Evolutionary conservation across 2,888 invertebrate species (phyloP), one percentile per base, ranked within the genome.

Genomic region (Neuroscelio doddi): DNA sequence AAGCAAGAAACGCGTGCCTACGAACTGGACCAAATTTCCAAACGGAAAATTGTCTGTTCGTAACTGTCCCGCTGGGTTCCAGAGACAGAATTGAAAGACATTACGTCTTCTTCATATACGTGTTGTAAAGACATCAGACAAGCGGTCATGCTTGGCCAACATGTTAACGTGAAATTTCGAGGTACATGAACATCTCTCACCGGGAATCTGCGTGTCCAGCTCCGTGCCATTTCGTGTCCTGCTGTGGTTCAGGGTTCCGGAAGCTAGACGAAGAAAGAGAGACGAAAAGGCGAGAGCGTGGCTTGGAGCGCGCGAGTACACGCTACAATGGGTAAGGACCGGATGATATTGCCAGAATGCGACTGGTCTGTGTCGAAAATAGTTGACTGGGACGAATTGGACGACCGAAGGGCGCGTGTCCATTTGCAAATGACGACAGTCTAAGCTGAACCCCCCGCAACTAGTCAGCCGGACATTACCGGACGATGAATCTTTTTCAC

Each of bases 161-260:
- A 71, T 57, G 74, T 79, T 79, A 77, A 80, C 72, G 66, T 72
- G 76, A 74, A 79, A 81, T 81, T 81, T 80, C 73, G 73, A 75
- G 75, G 71, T 76, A 76, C 69, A 80, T 78, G 77, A 81, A 74
- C 77, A 73, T 61, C 73, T 75, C 78, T 58, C 76, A 51, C 69
- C 73, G 45, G 69, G 70, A 52, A 24, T 45, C 44, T 27, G 29
- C 57, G 44, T 44, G 61, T 46, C 58, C 15, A 32, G 29, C 36
- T 46, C 24, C 34, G 34, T 36, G 21, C 8, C 15, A 8, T n/a
- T n/a, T n/a, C 29, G 8, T 16, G 39, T 26, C 69, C 69, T 30
- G 67, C 67, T 67, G 69, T 0, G 68, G 45, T 29, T 36, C 46
- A 3, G 8, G 38, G 38, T 27, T 36, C 46, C 3, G 8, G 38